A percentile compares a stretch with the other conserved stretches of the same genome.
Evolutionary conservation across 2,797 vertebrate genomes (phyloP).

Genomic region (Chaunax sp.): DNA sequence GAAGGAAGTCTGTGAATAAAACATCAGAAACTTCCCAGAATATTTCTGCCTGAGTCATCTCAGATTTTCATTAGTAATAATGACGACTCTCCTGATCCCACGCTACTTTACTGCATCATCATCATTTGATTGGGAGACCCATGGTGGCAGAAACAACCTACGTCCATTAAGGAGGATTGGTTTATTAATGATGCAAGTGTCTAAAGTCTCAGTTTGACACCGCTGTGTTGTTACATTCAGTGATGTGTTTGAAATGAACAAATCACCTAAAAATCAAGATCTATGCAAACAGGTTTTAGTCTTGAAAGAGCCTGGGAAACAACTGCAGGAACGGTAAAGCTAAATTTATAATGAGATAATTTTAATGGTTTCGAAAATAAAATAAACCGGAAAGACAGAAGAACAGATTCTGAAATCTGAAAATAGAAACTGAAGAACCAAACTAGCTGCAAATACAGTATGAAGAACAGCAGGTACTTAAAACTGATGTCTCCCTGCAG

Average conservation of each 20-base stretch:
- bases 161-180: too few relatives aligned
- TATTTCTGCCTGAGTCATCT: too few relatives aligned
- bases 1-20: too few relatives aligned
- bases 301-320: background rate
- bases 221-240: background rate
- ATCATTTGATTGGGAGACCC: too few relatives aligned
- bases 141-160: too few relatives aligned
- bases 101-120: too few relatives aligned
- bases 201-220: too few relatives aligned
- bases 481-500: constrained; percentile 6
- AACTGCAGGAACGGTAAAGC: background rate
- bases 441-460: background rate
- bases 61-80: too few relatives aligned
- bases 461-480: background rate
- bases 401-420: background rate
- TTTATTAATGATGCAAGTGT: too few relatives aligned
- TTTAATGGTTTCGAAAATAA: background rate
- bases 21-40: too few relatives aligned
- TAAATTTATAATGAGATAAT: background rate
- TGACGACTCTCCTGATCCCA: too few relatives aligned
- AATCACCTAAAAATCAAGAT: background rate
- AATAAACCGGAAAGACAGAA: background rate
- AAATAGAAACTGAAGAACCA: background rate
- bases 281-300: background rate
- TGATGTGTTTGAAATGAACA: background rate